Evolutionary conservation across 2,888 invertebrate species (phyloP), one percentile per base, ranked within the genome.

Genomic region (Parapristionchus giblindavisi): DNA sequence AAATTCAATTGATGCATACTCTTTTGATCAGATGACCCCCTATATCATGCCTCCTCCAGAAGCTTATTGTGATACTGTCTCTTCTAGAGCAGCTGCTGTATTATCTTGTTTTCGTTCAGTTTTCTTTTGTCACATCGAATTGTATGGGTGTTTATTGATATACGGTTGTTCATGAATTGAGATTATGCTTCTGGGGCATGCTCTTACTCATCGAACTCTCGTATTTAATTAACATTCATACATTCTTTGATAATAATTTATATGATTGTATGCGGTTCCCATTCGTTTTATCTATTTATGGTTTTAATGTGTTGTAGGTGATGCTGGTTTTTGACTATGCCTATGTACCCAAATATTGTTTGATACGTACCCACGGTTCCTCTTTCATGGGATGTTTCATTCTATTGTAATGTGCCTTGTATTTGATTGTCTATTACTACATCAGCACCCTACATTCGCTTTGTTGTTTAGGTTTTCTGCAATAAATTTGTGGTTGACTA

Each of bases 1-100:
- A 66, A n/a, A 32, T 68, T 34, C 68, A 68, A 68, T 52, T 68
- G 68, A 68, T 68, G 68, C 68, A 68, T 65, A 65, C 63, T 61
- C 38, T 66, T 71, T 58, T 32, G 43, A 71, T 71, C 48, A 71
- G 43, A 58, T 71, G 71, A 54, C 40, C 58, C 58, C 40, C 21
- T 70, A 71, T 68, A n/a, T 65, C 21, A 52, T 52, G 34, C 36
- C 68, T 34, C 34, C 68, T 38, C 40, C 68, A 68, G 52, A 68
- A 68, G 63, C 63, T 21, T 29, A 68, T 52, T 68, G 68, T 68
- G 68, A 68, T 68, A 68, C 68, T 68, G 68, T 68, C 52, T 68
- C 36, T 17, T 38, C 1, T 51, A 52, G 51, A 68, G 68, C 68
- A 52, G 51, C 43, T 27, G 29, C 29, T 29, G 40, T 51, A 68